Base-by-base conservation (phyloP, 2,113 vertebrate species). In the Apteryx owenii region DNA sequence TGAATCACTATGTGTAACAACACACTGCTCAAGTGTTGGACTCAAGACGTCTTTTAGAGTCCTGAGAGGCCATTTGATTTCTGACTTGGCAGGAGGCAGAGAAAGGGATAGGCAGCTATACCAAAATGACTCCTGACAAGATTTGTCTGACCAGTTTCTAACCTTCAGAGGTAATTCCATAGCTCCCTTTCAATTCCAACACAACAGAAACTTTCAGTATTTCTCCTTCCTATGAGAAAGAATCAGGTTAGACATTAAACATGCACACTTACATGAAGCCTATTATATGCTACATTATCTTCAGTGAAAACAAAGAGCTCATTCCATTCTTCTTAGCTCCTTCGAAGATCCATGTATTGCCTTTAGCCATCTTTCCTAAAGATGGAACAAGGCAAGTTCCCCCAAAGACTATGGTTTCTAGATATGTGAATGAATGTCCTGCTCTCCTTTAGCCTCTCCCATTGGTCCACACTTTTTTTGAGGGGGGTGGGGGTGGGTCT, bases 341-440 rank as follows among this genome's bases (percentile, higher is more conserved):
- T 84, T 2, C 75, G 36, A 79, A 85, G 36, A 68, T 6, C 4
- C 5, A 36, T 1, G 20, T 44, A 68, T 7, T 1, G 0, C 5
- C 26, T 16, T 65, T 54, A 31, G 53, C 10, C 54, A 7, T 50
- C 71, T 42, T 78, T 83, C 29, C 44, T 23, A 33, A 20, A 84
- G 5, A 81, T 3, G 0, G 2, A 68, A 62, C 6, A 62, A 40
- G 48, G 51, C 46, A 93, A 68, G 42, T 23, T 68, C n/a, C 77
- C 28, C 38, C 48, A 53, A 56, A 58, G 48, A 18, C 7, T 22
- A 20, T 18, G 8, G 48, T 38, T 76, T 9, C 71, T 48, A 85
- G 8, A 31, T 19, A 76, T 3, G 12, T 5, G 2, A 71, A 82
- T 5, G 2, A 68, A 77, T 1, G 4, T 29, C 12, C 3, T 72